Evolutionary conservation across 1,140 invertebrate genomes (phyloP), one percentile per base, ranked within the genome.

Genomic region (Nephotettix cincticeps): DNA sequence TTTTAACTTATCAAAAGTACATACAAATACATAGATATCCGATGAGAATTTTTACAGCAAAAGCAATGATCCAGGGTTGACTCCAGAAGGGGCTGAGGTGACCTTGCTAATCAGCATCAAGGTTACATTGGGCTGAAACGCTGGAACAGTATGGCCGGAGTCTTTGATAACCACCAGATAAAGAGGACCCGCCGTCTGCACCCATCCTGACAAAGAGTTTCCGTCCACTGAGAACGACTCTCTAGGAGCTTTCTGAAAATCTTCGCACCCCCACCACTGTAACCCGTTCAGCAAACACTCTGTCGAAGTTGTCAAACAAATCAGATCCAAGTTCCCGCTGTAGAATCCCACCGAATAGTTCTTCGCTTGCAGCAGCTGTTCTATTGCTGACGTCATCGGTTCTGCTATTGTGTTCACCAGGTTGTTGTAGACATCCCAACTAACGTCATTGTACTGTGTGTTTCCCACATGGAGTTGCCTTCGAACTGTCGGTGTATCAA

Each of bases 281-380:
- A 86, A 70, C 4, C 76, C 78, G 23, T 78, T 69, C 19, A 95
- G 78, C 77, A 90, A 93, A 73, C 89, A 90, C 56, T 89, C 85
- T 0, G 92, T 93, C 36, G 91, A 77, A 0, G 91, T 88, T 79
- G 93, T 92, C 0, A 91, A 89, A 0, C 94, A 89, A 75, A 94
- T 93, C n/a, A 95, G 89, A 77, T 95, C 93, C 40, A 95, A 76
- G 76, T 94, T 92, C 0, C 93, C 93, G 77, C 88, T 93, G 77
- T 94, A 95, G 56, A 91, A 84, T 6, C 91, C 81, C 2, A 90
- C 86, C 78, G 85, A 86, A 75, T 92, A 93, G 70, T 86, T n/a
- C n/a, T n/a, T n/a, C n/a, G n/a, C 47, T 78, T 87, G 73, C 84
- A 86, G 71, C 0, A 96, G 79, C 69, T 90, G 87, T 3, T 86